Base-by-base conservation (phyloP, 2,797 vertebrate genomes). In the Melanotaenia trifasciata region DNA sequence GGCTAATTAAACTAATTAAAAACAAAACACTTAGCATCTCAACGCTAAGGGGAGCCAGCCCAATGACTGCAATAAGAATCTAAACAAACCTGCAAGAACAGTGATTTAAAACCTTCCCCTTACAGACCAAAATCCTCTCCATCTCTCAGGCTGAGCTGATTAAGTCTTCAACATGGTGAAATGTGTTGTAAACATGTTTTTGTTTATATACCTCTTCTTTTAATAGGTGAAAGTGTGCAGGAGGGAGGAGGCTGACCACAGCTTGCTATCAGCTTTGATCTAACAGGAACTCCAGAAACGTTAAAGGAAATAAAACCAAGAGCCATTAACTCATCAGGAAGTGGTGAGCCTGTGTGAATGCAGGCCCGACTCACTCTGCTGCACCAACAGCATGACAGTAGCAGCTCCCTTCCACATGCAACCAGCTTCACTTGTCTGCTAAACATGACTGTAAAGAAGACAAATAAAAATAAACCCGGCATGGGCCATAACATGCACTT, bases 311-410 rank as follows among this genome's bases (percentile, higher is more conserved):
- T 87, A 84, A 90, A 90, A 87, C 79, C 0, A 33, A 73, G 78
- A 83, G 78, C 64, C 84, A 89, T 91, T 87, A 92, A 86, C 76
- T 91, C 78, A 79, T 76, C 91, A 91, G 92, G 90, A 91, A 90
- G 91, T 75, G 61, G 80, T 69, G 73, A 35, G 79, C 58, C 81
- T 2, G 72, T 84, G 88, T 73, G 89, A 90, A 81, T 50, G 64
- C 63, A 57, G 51, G 45, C 61, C 68, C 26, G 58, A 47, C 64
- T 74, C 57, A 71, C 62, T 58, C 33, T 9, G 33, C 35, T 66
- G 76, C 67, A 74, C 56, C 50, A 77, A 85, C 83, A 89, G 78
- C 76, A 87, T 79, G 72, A 68, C 35, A 77, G 72, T 66, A 64
- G 79, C 58, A 74, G 80, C 74, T 65, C 63, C 40, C 12, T 58